Conservation (phyloP, 1,140 invertebrate genomes). For the Lordiphosa mommai region DNA sequence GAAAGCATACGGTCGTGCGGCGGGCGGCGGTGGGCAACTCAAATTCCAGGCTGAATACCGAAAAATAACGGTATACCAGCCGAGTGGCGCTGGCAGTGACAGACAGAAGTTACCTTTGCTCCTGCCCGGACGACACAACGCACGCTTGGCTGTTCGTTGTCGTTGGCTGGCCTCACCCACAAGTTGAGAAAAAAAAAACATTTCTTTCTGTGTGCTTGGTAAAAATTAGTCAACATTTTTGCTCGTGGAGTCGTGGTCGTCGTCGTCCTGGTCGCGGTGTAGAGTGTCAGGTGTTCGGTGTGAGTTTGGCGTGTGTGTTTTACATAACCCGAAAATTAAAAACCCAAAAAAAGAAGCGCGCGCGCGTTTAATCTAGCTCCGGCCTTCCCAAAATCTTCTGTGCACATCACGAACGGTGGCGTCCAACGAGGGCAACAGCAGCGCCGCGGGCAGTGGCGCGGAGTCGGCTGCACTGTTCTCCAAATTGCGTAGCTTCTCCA, state of each 20-base stretch:
- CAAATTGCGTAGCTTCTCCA: conserved; percentile 80
- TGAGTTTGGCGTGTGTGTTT: conserved; percentile 29
- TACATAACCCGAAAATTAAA: conserved; percentile 36
- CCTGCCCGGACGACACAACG: conserved; percentile 79
- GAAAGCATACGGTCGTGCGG: conserved; percentile 37
- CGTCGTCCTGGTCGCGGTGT: background rate
- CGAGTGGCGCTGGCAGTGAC: conserved; percentile 35
- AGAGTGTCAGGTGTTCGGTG: conserved; percentile 39
- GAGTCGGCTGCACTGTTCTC: conserved; percentile 79
- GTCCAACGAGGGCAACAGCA: conserved; percentile 75
- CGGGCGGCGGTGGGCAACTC: conserved; percentile 11
- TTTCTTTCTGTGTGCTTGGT: too few relatives aligned
- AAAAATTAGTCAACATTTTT: background rate
- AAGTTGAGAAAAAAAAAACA: too few relatives aligned
- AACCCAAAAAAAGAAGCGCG: background rate
- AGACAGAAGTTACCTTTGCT: conserved; percentile 80
- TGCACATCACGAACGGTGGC: conserved; percentile 70
- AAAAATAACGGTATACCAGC: conserved; percentile 60
- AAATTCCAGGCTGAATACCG: conserved; percentile 75
- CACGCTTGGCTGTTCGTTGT: conserved; percentile 63
- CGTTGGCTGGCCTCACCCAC: conserved; percentile 57
- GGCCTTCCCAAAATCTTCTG: conserved; percentile 14
- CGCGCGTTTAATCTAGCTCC: conserved; percentile 17
- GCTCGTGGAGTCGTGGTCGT: conserved; percentile 5
- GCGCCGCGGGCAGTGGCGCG: conserved; percentile 65